Base-by-base conservation (phyloP, 2,888 invertebrate species). In the Chromoteleia sp. region DNA sequence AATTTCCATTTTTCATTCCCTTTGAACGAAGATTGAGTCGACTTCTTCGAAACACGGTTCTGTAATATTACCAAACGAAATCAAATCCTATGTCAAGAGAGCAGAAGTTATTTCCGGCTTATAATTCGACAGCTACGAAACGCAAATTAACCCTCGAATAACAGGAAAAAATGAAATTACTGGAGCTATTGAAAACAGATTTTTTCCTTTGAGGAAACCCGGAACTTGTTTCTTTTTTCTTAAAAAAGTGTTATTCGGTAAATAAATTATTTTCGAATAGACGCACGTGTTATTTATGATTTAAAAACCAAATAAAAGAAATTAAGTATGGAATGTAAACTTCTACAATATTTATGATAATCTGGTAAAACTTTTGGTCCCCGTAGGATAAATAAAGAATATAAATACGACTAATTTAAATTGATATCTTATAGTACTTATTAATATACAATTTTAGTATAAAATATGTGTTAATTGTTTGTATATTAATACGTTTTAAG, bases 111-210 rank as follows among this genome's bases (percentile, higher is more conserved):
- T 50, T 50, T 50, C 50, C 50, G 50, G 10, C n/a, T 12, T 50
- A 25, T 25, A 50, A 12, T 19, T 50, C 12, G 50, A 12, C n/a
- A 50, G 7, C 25, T 50, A 50, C 10, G 36, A 36, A 36, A 36
- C 36, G 36, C 8, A 36, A 36, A 36, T 36, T 36, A 36, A 10
- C 36, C 3, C 36, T 10, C 8, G 36, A 7, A 36, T 43, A 58
- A 36, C 21, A 39, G 30, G 15, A 15, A 56, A 25, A 56, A 30
- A 29, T 56, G 12, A 56, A 56, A 56, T 56, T 56, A 56, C 30
- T 14, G 3, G 12, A 2, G 36, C 36, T 36, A 10, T 36, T 2
- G n/a, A 36, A 36, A 36, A 36, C n/a, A 36, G 39, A 41, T 41
- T 41, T 1, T 2, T 12, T n/a, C 39, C 14, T 14, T 5, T 6